Evolutionary conservation across 2,113 vertebrate genomes (phyloP).

Genomic region (Crocuta crocuta): DNA sequence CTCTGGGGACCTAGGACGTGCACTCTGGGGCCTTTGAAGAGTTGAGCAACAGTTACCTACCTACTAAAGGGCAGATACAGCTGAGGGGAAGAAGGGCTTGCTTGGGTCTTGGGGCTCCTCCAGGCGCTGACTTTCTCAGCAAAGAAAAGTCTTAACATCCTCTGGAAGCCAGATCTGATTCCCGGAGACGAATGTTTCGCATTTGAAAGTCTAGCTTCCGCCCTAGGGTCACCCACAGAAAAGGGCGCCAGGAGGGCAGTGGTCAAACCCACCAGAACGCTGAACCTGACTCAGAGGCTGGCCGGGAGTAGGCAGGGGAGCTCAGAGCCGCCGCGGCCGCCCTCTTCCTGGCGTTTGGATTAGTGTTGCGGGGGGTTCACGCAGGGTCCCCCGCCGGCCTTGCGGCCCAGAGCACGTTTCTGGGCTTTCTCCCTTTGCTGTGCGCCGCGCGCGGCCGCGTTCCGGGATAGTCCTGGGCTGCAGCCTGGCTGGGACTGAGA

Average conservation of each 20-base stretch:
- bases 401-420: background rate
- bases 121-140: background rate
- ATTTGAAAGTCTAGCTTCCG: background rate
- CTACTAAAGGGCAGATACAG: background rate
- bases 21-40: background rate
- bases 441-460: background rate
- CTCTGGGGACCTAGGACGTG: too few species aligned
- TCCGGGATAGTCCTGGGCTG: too few species aligned
- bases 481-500: fast-evolving
- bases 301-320: background rate
- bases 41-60: background rate
- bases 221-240: background rate
- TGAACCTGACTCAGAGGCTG: background rate
- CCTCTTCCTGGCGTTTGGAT: background rate
- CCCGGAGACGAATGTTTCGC: background rate
- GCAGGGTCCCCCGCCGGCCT: background rate
- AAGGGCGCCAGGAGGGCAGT: background rate
- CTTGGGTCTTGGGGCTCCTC: background rate
- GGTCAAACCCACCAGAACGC: background rate
- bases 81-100: background rate
- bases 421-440: fast-evolving
- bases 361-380: background rate
- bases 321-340: background rate
- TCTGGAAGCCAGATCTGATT: background rate
- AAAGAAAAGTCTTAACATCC: background rate